These are phyloP conservation scores for Scaptomyza flava DNA, from an alignment of 2,888 invertebrate genomes.

Conservation along the genomic window DNA sequence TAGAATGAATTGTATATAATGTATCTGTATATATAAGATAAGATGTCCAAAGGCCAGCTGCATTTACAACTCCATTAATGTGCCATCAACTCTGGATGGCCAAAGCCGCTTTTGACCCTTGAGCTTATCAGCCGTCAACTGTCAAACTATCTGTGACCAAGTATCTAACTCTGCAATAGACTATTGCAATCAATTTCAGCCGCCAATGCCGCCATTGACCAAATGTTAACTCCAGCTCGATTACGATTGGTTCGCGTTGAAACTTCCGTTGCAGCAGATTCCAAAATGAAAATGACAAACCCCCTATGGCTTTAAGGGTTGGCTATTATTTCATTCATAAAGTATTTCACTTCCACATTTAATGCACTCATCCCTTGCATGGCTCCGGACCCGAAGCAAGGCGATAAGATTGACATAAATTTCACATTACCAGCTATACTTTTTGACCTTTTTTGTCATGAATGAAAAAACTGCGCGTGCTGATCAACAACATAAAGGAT, in stretches of 20 bases:
- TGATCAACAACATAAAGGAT: slow-evolving; percentile 19
- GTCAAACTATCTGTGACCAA: slow-evolving; percentile 61
- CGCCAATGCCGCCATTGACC: slow-evolving; percentile 68
- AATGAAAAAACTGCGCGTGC: slow-evolving; percentile 64
- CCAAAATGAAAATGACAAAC: slow-evolving; percentile 40
- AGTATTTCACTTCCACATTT: slow-evolving; percentile 52
- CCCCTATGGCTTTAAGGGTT: slow-evolving; percentile 52
- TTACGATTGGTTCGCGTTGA: slow-evolving; percentile 54
- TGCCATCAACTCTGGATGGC: slow-evolving; percentile 49
- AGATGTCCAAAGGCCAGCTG: slow-evolving; percentile 47
- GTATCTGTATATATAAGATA: slow-evolving; percentile 21
- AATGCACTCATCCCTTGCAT: slow-evolving; percentile 43
- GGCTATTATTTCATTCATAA: slow-evolving; percentile 65
- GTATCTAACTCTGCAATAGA: slow-evolving; percentile 41
- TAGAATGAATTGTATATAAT: neutral
- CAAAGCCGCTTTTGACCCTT: slow-evolving; percentile 47
- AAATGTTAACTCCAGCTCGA: slow-evolving; percentile 57
- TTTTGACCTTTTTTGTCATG: slow-evolving; percentile 56
- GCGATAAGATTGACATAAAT: slow-evolving; percentile 78
- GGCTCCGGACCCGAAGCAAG: slow-evolving; percentile 36
- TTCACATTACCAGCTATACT: slow-evolving; percentile 66
- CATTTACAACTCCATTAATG: slow-evolving; percentile 72
- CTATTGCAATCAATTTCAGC: slow-evolving; percentile 59
- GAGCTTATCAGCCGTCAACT: slow-evolving; percentile 51
- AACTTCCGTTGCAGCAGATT: slow-evolving; percentile 55